phyloP scores from a whole-genome alignment of 2,113 vertebrate species.

The Rostratula benghalensis region DNA sequence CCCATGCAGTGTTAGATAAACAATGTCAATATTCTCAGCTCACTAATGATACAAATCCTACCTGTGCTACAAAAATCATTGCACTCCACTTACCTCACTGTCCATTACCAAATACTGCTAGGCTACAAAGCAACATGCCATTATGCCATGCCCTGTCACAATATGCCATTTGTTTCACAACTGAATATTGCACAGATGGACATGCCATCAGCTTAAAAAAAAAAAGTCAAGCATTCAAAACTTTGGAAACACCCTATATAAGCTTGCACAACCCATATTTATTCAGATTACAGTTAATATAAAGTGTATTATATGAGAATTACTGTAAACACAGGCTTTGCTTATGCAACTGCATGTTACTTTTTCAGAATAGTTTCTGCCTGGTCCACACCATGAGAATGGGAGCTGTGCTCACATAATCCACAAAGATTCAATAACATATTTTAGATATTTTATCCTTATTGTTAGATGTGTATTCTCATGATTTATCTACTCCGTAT shows the following conservation, averaged over 20 bases:
- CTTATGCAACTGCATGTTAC: not conserved
- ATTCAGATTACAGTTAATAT: not conserved
- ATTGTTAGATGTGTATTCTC: not conserved
- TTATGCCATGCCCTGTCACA: not conserved
- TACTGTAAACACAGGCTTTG: not conserved
- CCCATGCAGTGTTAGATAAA: accelerated
- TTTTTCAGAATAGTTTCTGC: not conserved
- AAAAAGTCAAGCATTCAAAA: not conserved
- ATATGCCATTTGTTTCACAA: not conserved
- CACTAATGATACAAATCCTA: accelerated
- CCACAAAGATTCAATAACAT: too few species aligned
- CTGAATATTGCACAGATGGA: not conserved
- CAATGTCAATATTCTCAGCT: accelerated
- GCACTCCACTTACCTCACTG: accelerated
- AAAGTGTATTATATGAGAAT: not conserved
- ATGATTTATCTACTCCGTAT: not conserved
- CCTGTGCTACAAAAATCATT: not conserved
- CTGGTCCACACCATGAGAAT: not conserved
- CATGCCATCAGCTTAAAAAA: not conserved
- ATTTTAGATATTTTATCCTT: not conserved
- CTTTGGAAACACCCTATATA: not conserved
- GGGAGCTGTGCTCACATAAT: not conserved
- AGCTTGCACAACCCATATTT: not conserved
- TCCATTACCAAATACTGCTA: not conserved
- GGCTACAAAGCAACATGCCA: not conserved